Conservation (phyloP, 30 jellyfish, hydroid and myxozoan genomes). For the Aurelia coerulea region DNA sequence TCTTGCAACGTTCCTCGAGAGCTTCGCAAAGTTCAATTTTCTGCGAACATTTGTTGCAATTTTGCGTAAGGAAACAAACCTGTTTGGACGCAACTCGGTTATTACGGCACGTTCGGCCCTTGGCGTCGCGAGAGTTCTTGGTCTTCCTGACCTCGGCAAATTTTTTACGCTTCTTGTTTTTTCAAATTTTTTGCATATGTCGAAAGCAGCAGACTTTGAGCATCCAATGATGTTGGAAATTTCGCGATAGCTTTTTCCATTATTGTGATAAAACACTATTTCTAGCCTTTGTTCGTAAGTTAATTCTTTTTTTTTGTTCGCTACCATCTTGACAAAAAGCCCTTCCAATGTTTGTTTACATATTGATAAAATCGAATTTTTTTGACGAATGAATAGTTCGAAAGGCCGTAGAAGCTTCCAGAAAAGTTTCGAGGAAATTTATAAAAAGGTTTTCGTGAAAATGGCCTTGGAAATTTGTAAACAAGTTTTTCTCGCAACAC, state of each 20-base stretch:
- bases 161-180: constrained; percentile 17
- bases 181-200: constrained; percentile 1
- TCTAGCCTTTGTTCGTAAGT: too few relatives aligned
- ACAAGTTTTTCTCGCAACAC: too few relatives aligned
- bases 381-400: too few relatives aligned
- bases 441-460: too few relatives aligned
- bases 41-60: neutral
- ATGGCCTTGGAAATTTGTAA: too few relatives aligned
- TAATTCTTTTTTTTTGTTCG: too few relatives aligned
- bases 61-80: constrained; percentile 12
- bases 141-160: constrained; percentile 36
- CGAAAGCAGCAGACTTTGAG: constrained; percentile 14
- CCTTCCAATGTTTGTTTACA: too few relatives aligned
- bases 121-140: constrained; percentile 33
- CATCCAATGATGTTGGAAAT: constrained; percentile 13
- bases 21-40: constrained; percentile 4
- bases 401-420: too few relatives aligned
- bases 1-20: neutral
- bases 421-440: too few relatives aligned
- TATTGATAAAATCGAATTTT: too few relatives aligned
- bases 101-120: constrained; percentile 24
- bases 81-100: constrained; percentile 13
- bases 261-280: too few relatives aligned
- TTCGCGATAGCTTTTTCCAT: neutral
- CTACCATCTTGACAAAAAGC: too few relatives aligned